phyloP scores from a whole-genome alignment of 2,888 invertebrate species.

The Epinotia ramella region DNA sequence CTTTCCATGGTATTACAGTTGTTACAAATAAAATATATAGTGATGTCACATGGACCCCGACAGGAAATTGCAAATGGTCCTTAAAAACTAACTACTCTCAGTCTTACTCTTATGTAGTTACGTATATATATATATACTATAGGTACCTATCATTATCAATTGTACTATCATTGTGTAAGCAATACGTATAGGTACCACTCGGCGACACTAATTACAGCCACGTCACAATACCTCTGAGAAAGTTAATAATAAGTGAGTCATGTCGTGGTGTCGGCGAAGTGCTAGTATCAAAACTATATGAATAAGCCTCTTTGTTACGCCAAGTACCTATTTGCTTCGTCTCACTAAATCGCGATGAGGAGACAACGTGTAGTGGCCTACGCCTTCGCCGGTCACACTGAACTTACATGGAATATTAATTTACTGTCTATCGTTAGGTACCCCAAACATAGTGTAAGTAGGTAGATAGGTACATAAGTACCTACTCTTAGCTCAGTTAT shows the following conservation, averaged over 20 bases:
- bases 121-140: too few relatives aligned
- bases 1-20: too few relatives aligned
- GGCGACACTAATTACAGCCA: background rate
- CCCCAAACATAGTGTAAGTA: too few relatives aligned
- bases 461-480: too few relatives aligned
- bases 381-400: background rate
- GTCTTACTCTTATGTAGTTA: too few relatives aligned
- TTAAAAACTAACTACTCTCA: too few relatives aligned
- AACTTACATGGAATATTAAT: too few relatives aligned
- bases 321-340: background rate
- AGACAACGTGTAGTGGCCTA: background rate
- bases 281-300: background rate
- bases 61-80: too few relatives aligned
- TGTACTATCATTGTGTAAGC: background rate
- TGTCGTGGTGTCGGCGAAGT: conserved; percentile 3
- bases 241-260: conserved; percentile 15
- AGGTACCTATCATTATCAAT: background rate
- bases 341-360: background rate
- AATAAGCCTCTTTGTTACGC: conserved; percentile 4
- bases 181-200: background rate
- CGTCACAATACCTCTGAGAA: conserved; percentile 5
- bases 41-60: too few relatives aligned
- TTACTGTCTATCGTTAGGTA: too few relatives aligned
- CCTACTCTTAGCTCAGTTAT: too few relatives aligned
- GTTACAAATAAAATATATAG: too few relatives aligned